Base-by-base conservation (phyloP, 1,140 invertebrate genomes). In the Atta cephalotes region DNA sequence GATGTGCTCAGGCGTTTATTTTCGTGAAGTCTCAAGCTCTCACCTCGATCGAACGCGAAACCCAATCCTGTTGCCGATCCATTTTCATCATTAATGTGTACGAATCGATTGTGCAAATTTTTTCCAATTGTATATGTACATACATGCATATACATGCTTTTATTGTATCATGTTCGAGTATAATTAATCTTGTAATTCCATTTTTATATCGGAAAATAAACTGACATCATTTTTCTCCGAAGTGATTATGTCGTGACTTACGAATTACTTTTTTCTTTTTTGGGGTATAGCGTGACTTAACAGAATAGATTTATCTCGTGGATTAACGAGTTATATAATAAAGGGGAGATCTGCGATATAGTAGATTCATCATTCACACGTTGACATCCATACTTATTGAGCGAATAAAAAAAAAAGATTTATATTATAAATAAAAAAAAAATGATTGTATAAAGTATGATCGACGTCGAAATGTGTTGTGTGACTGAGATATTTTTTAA, bases 1-100 rank as follows among this genome's bases (percentile, higher is more conserved):
- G 91, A 94, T 84, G 87, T 90, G 89, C 65, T 68, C 65, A 66
- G 70, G 31, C 53, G 72, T 87, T 92, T 87, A 88, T 88, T 90
- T 81, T 80, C 62, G n/a, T 70, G 28, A 21, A 4, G 7, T 2
- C 28, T 56, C 10, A 81, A 81, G 31, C n/a, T 14, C 28, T 70
- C 31, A 56, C 21, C 45, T 68, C 10, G 31, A 70, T 82, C 18
- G 39, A 74, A 74, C 14, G 63, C 49, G n/a, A 35, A 74, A 74
- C n/a, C 39, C 60, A 74, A 28, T 76, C 70, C 80, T 74, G 18
- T 60, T 74, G n/a, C 53, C 49, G 58, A 84, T 51, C 28, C 12
- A 84, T 49, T 31, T 62, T 82, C 25, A 53, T 31, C n/a, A 51
- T 35, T 51, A 49, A 49, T 62, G 35, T 56, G 65, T 74, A 62